Percentiles rank a stretch among this genome's conserved stretches.
Conservation (phyloP, 2,113 vertebrate species). For the Ancistrus triradiatus region DNA sequence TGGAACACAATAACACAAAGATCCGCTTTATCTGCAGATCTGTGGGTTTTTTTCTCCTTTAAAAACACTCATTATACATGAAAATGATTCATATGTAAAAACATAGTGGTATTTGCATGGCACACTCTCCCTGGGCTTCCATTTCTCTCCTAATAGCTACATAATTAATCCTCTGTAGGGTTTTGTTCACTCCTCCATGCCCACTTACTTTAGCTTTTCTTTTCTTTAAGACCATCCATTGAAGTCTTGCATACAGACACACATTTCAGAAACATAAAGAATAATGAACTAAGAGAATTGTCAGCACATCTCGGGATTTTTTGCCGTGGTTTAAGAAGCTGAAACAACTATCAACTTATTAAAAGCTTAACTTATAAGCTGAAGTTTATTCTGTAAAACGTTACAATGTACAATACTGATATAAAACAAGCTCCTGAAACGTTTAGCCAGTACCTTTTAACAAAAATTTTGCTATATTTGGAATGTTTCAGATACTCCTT, state of each 20-base stretch:
- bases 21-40: constrained; percentile 50
- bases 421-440: constrained; percentile 16
- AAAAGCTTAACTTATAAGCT: no score
- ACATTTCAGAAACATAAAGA: constrained; percentile 12
- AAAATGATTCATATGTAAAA: constrained; percentile 50
- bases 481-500: neutral
- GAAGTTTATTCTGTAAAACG: constrained; percentile 27
- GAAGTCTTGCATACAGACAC: constrained; percentile 11
- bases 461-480: neutral
- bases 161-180: constrained; percentile 77
- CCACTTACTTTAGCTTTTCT: constrained; percentile 47
- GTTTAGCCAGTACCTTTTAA: neutral
- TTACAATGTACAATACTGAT: no score
- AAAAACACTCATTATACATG: no score
- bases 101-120: constrained; percentile 61
- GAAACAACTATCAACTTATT: neutral
- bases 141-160: constrained; percentile 68
- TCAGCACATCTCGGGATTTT: neutral
- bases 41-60: constrained; percentile 66
- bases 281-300: neutral
- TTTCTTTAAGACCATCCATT: no score
- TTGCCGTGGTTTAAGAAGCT: neutral
- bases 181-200: constrained; percentile 69
- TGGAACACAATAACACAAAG: constrained; percentile 60
- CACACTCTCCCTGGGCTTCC: constrained; percentile 64